phyloP scores from a whole-genome alignment of 2,888 invertebrate genomes.

The Melanchra persicariae region DNA sequence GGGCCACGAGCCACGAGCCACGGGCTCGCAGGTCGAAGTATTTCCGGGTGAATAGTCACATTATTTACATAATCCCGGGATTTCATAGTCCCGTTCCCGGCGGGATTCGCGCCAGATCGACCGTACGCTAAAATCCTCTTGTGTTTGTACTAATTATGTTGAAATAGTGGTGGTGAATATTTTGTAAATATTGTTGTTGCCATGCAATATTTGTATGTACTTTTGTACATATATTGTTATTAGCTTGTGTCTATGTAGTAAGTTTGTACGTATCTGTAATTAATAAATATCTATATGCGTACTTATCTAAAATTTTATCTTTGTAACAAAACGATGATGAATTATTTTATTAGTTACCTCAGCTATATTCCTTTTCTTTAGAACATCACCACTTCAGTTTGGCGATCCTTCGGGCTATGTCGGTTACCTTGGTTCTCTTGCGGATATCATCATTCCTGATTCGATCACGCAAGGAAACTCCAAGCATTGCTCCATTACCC shows the following conservation, averaged over 20 bases:
- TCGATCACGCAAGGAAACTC: too few species aligned
- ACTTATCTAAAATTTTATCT: too few species aligned
- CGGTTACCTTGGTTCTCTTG: too few species aligned
- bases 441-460: too few species aligned
- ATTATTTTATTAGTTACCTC: not conserved
- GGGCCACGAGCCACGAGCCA: constrained; percentile 43
- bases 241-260: too few species aligned
- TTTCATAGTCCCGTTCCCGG: constrained; percentile 40
- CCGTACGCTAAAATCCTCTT: constrained; percentile 42
- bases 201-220: not conserved
- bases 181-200: not conserved
- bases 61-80: constrained; percentile 64
- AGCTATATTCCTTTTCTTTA: not conserved
- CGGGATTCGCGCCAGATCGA: constrained; percentile 42
- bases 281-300: too few species aligned
- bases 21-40: constrained; percentile 53
- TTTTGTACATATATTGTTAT: not conserved
- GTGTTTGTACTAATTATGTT: constrained; percentile 53
- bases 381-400: too few species aligned
- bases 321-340: too few species aligned
- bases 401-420: too few species aligned
- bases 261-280: too few species aligned
- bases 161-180: constrained; percentile 25
- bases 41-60: constrained; percentile 61
- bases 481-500: too few species aligned